These are phyloP conservation scores for Apodemus sylvaticus DNA, from an alignment of 2,113 vertebrate species.

Conservation along the genomic window DNA sequence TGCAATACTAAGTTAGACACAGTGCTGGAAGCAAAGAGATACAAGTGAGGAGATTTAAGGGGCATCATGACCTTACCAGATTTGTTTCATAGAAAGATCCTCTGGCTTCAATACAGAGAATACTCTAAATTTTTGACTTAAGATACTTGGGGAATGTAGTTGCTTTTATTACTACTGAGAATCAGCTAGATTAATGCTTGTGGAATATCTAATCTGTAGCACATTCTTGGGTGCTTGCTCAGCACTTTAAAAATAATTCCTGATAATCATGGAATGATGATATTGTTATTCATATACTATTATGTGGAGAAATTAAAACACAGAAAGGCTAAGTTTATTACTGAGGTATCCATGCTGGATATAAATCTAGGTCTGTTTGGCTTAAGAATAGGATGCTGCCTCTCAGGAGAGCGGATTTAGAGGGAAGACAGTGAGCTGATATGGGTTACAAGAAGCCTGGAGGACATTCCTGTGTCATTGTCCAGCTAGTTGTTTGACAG, in stretches of 20 bases:
- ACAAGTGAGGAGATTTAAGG: background rate
- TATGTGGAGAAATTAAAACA: conserved; percentile 32
- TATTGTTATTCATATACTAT: background rate
- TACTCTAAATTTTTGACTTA: background rate
- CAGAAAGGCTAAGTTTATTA: background rate
- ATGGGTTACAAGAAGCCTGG: background rate
- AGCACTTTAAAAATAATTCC: background rate
- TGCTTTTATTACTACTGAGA: conserved; percentile 35
- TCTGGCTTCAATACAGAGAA: background rate
- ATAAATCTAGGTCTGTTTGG: conserved; percentile 48
- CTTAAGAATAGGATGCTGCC: background rate
- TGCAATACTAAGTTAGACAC: background rate
- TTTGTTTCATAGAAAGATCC: background rate
- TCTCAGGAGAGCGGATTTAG: background rate
- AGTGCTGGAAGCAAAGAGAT: background rate
- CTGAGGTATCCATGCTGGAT: background rate
- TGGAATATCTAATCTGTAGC: background rate
- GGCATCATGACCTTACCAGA: background rate
- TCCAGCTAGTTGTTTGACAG: conserved; percentile 20
- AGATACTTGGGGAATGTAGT: background rate
- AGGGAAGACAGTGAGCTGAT: background rate
- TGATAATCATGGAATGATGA: background rate
- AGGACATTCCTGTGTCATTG: background rate
- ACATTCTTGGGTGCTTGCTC: background rate
- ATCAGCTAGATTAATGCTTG: conserved; percentile 1